Conservation (phyloP, 1,140 invertebrate genomes). For the Monochamus saltuarius region DNA sequence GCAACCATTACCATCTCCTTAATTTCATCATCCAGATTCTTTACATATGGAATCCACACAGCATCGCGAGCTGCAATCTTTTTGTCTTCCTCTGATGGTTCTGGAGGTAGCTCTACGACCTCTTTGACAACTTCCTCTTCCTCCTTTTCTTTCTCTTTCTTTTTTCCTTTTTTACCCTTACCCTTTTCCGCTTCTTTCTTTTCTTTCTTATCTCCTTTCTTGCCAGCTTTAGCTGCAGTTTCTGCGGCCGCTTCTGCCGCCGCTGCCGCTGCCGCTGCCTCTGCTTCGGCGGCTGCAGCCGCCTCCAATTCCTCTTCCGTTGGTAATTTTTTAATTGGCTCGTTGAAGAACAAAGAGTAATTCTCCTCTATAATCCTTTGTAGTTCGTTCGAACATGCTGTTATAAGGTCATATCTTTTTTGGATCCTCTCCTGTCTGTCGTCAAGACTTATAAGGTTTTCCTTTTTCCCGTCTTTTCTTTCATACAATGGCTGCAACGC, state of each 20-base stretch:
- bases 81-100: slow-evolving; percentile 34
- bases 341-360: slow-evolving; percentile 61
- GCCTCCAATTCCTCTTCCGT: slow-evolving; percentile 10
- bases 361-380: slow-evolving; percentile 64
- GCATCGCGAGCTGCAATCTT: slow-evolving; percentile 30
- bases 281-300: background rate
- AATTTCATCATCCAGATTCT: slow-evolving; percentile 65
- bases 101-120: slow-evolving; percentile 6
- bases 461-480: slow-evolving; percentile 62
- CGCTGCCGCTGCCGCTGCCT: slow-evolving; percentile 1
- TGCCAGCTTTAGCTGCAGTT: slow-evolving; percentile 25
- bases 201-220: slow-evolving; percentile 17
- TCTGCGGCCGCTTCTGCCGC: background rate
- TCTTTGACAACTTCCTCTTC: slow-evolving; percentile 15
- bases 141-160: slow-evolving; percentile 18
- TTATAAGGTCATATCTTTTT: slow-evolving; percentile 61
- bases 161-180: slow-evolving; percentile 18
- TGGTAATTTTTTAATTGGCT: slow-evolving; percentile 30
- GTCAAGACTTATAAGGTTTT: slow-evolving; percentile 60
- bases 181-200: slow-evolving; percentile 27
- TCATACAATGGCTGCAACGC: slow-evolving; percentile 68
- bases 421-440: slow-evolving; percentile 58
- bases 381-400: slow-evolving; percentile 58
- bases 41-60: slow-evolving; percentile 64
- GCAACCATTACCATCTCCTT: slow-evolving; percentile 60